Conservation (phyloP, 2,113 vertebrate species). For the Sphyrna mokarran region DNA sequence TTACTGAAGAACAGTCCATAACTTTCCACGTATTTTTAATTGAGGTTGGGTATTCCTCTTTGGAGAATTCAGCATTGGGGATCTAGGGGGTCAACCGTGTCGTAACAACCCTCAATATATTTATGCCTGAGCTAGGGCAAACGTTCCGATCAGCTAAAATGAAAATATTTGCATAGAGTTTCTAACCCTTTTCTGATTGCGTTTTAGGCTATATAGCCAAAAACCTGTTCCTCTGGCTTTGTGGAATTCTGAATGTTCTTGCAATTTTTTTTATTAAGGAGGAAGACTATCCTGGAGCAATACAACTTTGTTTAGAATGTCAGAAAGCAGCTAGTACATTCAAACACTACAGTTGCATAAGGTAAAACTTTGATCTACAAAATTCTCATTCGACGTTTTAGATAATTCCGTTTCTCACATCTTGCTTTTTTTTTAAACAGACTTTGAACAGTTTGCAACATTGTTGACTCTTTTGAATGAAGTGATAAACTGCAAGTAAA, state of each 20-base stretch:
- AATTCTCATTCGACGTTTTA: background rate
- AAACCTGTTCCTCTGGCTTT: conserved; percentile 34
- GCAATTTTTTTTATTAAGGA: conserved; percentile 62
- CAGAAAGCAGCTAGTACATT: conserved; percentile 98
- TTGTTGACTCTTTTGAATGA: background rate
- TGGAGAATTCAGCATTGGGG: too few species aligned
- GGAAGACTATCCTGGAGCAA: conserved; percentile 96
- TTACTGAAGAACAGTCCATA: too few species aligned
- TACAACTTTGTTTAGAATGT: conserved; percentile 93
- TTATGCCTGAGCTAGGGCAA: background rate
- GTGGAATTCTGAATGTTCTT: conserved; percentile 36
- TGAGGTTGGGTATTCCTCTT: too few species aligned
- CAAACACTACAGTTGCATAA: conserved; percentile 98
- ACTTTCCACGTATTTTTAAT: too few species aligned
- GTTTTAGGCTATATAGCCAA: background rate
- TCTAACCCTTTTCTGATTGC: background rate
- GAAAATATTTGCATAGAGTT: background rate
- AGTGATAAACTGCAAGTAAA: background rate
- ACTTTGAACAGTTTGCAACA: background rate
- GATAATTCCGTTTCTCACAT: background rate
- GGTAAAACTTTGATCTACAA: conserved; percentile 54
- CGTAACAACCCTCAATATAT: background rate
- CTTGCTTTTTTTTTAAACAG: background rate
- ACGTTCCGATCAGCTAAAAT: background rate
- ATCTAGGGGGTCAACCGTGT: too few species aligned